Evolutionary conservation across 1,140 invertebrate genomes (phyloP).

Genomic region (Conus ventricosus): DNA sequence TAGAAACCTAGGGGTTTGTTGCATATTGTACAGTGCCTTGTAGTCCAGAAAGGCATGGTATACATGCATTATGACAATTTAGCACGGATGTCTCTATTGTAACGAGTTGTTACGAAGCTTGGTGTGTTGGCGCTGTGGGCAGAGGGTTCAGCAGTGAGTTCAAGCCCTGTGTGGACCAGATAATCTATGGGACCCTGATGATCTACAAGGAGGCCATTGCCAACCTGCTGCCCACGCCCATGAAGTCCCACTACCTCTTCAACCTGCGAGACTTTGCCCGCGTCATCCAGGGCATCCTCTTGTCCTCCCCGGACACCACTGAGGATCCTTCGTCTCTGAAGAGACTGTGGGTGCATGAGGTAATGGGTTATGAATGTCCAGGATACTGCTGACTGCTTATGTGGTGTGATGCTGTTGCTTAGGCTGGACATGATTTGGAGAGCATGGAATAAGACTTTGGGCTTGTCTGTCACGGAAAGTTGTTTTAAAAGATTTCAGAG

Average conservation of each 20-base stretch:
- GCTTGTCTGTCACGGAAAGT: too few species aligned
- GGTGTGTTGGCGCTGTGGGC: not conserved
- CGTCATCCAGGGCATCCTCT: slow-evolving; percentile 91
- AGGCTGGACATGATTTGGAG: too few species aligned
- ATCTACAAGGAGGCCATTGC: slow-evolving; percentile 89
- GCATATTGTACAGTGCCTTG: too few species aligned
- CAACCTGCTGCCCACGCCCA: slow-evolving; percentile 91
- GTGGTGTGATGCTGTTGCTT: too few species aligned
- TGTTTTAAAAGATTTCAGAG: too few species aligned
- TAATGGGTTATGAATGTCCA: not conserved
- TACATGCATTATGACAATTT: too few species aligned
- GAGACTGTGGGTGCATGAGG: slow-evolving; percentile 95
- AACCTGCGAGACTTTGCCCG: slow-evolving; percentile 93
- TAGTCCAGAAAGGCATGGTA: too few species aligned
- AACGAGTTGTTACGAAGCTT: too few species aligned
- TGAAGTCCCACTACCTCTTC: slow-evolving; percentile 95
- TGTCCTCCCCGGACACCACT: slow-evolving; percentile 94
- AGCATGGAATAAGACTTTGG: too few species aligned
- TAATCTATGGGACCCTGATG: slow-evolving; percentile 89
- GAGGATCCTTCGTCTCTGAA: slow-evolving; percentile 92
- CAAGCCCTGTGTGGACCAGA: slow-evolving; percentile 92
- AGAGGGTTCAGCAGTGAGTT: slow-evolving; percentile 97
- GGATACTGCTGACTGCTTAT: too few species aligned
- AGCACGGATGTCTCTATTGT: too few species aligned
- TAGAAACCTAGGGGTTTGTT: too few species aligned